Base-by-base conservation (phyloP, 2,113 vertebrate genomes). In the Piliocolobus tephrosceles region DNA sequence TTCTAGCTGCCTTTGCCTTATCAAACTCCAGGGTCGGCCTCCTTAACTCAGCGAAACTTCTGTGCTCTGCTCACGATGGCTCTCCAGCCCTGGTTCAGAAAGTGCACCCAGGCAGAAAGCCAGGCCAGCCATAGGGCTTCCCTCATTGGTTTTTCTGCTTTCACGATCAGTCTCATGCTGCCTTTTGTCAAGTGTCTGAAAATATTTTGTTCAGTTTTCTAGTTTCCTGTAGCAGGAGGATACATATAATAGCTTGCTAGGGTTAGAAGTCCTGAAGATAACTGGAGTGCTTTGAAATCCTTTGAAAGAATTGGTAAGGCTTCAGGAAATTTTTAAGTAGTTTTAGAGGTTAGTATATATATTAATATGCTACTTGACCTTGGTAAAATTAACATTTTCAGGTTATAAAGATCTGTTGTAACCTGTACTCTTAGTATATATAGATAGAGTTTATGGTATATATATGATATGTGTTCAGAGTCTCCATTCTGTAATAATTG, bases 401-500 rank as follows among this genome's bases (percentile, higher is more conserved):
- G 30, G 10, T 90, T 95, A 66, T 27, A 88, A 52, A 92, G 72
- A 3, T 84, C 45, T 73, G 10, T 73, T 79, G 14, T 90, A 75
- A 75, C 25, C 40, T 87, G 17, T 75, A 35, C 76, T 50, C 52
- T 83, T 88, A 61, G 40, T 70, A 47, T 50, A 47, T 50, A 57
- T 47, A 58, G 72, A 47, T 76, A 75, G 82, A 76, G 92, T 61
- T 88, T 88, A 50, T 16, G 50, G 30, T 61, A 58, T 52, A 4
- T 88, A 45, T 72, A 58, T 83, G 23, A 88, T 72, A 35, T 94
- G 35, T 4, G 80, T 96, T 94, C 72, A 90, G 78, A 84, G 12
- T 84, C 38, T 94, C 79, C 47, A 35, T 96, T 45, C 55, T 92
- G 35, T 85, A 55, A 68, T 96, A 85, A 80, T 85, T 85, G 16